Evolutionary conservation across 37 sponge, comb jelly and placozoan genomes (phyloP).

Genomic region (Bolinopsis microptera): DNA sequence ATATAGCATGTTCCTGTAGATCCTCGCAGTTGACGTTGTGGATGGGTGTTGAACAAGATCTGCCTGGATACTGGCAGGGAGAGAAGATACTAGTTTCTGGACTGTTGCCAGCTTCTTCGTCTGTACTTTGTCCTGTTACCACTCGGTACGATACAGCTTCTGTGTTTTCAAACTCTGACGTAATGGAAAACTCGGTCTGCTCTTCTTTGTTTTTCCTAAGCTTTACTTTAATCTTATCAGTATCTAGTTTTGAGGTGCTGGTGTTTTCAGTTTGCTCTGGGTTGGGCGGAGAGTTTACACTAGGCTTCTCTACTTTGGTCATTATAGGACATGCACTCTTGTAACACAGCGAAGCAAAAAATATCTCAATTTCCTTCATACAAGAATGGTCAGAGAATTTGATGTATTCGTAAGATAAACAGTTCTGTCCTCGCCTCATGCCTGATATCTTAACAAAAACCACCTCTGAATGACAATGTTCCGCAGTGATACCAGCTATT

Average conservation of each 20-base stretch:
- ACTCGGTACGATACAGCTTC: neutral
- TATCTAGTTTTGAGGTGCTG: neutral
- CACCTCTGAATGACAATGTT: neutral
- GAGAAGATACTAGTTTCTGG: neutral
- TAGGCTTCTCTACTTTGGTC: neutral
- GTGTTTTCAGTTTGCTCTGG: neutral
- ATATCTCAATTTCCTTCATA: constrained; percentile 37
- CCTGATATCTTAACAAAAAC: constrained; percentile 29
- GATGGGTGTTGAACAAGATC: neutral
- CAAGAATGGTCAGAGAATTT: constrained; percentile 27
- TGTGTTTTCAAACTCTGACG: constrained; percentile 3
- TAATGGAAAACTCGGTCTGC: constrained; percentile 21
- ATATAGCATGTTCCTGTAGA: neutral
- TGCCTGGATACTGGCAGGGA: neutral
- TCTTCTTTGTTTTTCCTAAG: constrained; percentile 4
- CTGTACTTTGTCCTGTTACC: neutral
- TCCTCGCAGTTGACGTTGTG: neutral
- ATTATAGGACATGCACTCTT: constrained; percentile 16
- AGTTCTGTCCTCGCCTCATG: constrained; percentile 3
- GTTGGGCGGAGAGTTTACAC: neutral
- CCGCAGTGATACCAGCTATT: neutral
- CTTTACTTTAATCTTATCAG: constrained; percentile 30
- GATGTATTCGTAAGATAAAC: constrained; percentile 28
- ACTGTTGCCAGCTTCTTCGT: constrained; percentile 33
- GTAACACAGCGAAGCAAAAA: constrained; percentile 6